These are phyloP conservation scores for Coelogynopora nodosa DNA, from an alignment of 2,888 invertebrate species.

Conservation along the genomic window DNA sequence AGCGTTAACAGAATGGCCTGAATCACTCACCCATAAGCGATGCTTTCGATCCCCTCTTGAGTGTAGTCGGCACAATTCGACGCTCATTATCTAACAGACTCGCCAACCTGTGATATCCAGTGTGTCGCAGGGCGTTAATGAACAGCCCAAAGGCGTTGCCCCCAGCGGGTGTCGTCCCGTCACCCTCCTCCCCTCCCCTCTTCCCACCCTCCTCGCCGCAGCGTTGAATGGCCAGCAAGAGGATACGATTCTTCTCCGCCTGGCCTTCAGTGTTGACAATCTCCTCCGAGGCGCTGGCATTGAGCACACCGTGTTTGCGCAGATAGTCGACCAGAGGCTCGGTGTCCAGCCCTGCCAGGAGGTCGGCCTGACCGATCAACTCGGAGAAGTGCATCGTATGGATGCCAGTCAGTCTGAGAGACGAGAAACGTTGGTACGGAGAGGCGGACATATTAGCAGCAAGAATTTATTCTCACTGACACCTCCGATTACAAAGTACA, in stretches of 20 bases:
- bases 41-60: neutral
- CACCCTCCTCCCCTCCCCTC: neutral
- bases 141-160: slow-evolving; percentile 31
- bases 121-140: slow-evolving; percentile 24
- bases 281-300: neutral
- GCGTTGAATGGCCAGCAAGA: neutral
- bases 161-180: neutral
- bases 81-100: slow-evolving; percentile 34
- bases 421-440: neutral
- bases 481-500: too few species aligned
- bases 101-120: slow-evolving; percentile 29
- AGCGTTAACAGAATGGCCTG: neutral
- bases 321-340: slow-evolving; percentile 34
- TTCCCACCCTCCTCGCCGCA: neutral
- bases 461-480: too few species aligned
- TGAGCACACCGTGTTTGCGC: slow-evolving; percentile 21
- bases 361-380: neutral
- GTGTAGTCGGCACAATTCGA: neutral
- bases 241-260: neutral
- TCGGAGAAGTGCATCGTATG: slow-evolving; percentile 16
- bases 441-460: neutral
- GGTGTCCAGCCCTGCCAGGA: slow-evolving; percentile 26
- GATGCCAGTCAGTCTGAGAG: slow-evolving; percentile 2
- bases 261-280: neutral
- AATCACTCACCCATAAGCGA: slow-evolving; percentile 1